Evolutionary conservation across 2,113 vertebrate genomes (phyloP).

Genomic region (Peromyscus leucopus): DNA sequence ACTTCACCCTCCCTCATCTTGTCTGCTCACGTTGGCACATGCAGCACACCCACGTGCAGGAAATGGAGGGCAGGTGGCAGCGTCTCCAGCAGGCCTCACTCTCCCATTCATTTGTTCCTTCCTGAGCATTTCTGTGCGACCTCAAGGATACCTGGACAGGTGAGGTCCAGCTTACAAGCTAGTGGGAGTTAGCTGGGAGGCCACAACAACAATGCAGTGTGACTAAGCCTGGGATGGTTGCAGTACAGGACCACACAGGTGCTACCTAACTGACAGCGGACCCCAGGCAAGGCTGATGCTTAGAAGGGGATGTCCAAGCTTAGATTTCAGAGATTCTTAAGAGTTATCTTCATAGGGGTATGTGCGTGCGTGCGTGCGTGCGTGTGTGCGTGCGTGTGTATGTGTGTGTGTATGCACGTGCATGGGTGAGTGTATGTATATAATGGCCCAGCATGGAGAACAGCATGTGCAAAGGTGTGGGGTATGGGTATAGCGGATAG

Average conservation of each 20-base stretch:
- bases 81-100: neutral
- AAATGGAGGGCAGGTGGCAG: constrained; percentile 43
- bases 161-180: neutral
- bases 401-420: neutral
- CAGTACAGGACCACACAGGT: neutral
- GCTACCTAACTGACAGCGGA: neutral
- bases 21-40: neutral
- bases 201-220: rapidly evolving
- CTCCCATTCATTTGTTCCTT: constrained; percentile 29
- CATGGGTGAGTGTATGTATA: neutral
- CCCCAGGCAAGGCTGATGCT: neutral
- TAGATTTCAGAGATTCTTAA: neutral
- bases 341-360: neutral
- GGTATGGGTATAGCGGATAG: neutral
- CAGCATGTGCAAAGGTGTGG: neutral
- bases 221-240: neutral
- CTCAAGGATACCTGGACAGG: rapidly evolving
- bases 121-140: rapidly evolving
- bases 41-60: neutral
- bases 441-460: neutral
- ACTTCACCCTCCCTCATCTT: neutral
- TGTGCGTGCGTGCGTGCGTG: neutral
- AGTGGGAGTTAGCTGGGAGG: neutral
- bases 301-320: neutral
- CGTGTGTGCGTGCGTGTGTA: rapidly evolving